Percentiles rank a stretch among this genome's conserved stretches.
Evolutionary conservation across 2,888 invertebrate species (phyloP).

Genomic region (Agriotes lineatus): DNA sequence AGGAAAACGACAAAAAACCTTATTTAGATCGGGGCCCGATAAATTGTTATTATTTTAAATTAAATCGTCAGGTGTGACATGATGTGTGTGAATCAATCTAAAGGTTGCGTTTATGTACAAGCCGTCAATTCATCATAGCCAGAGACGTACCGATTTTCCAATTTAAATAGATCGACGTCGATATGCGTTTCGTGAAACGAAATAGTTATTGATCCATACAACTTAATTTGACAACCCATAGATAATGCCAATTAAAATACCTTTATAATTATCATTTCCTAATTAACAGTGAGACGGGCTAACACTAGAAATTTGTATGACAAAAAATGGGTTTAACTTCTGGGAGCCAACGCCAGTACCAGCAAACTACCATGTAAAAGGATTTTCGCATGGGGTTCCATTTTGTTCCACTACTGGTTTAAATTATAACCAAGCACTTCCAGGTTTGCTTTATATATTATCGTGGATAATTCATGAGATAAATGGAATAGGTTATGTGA

Average conservation of each 20-base stretch:
- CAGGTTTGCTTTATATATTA: slow-evolving; percentile 26
- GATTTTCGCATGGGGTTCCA: too few species aligned
- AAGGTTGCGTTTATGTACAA: slow-evolving; percentile 34
- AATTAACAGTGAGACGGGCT: slow-evolving; percentile 21
- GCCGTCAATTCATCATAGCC: slow-evolving; percentile 41
- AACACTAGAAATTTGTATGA: background rate
- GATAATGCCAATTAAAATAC: slow-evolving; percentile 42
- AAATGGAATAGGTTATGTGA: slow-evolving; percentile 24
- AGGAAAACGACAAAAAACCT: slow-evolving; percentile 26
- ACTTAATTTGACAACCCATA: slow-evolving; percentile 34
- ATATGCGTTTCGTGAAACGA: slow-evolving; percentile 24
- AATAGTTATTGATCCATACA: slow-evolving; percentile 36
- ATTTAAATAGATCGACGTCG: slow-evolving; percentile 33
- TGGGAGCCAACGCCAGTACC: too few species aligned
- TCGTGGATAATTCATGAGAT: slow-evolving; percentile 34
- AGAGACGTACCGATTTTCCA: slow-evolving; percentile 33
- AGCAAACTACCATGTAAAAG: too few species aligned
- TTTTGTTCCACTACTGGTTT: background rate
- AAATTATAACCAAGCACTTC: background rate
- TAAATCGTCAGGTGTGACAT: slow-evolving; percentile 40
- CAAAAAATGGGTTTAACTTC: slow-evolving; percentile 3
- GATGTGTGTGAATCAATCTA: slow-evolving; percentile 26
- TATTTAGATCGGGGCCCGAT: slow-evolving; percentile 36
- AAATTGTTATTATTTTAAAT: slow-evolving; percentile 44
- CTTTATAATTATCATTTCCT: slow-evolving; percentile 23